Base-by-base conservation (phyloP, 2,888 invertebrate species). In the Scaptodrosophila latifasciaeformis region DNA sequence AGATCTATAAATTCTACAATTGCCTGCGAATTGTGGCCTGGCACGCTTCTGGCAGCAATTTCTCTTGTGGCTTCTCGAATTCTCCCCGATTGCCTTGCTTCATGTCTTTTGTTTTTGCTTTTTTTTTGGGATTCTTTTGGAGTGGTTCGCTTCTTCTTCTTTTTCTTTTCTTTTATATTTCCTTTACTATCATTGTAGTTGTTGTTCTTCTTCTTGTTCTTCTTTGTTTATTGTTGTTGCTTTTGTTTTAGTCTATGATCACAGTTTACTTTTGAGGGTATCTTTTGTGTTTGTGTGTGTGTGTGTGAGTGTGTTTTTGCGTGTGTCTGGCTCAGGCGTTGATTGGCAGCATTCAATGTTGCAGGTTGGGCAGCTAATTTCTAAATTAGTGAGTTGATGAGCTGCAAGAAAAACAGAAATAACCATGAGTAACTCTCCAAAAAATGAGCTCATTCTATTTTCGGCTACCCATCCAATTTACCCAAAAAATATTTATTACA, bases 221-320 rank as follows among this genome's bases (percentile, higher is more conserved):
- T 40, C n/a, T 21, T 12, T 39, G 10, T 18, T 19, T 56, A 66
- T 72, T 64, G 59, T 52, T 53, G 49, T 42, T 54, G 43, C 27
- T 50, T 51, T 58, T 62, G 48, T 61, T 65, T 61, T 70, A 66
- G 66, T 62, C 72, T 76, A 78, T 72, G 76, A 76, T 76, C 75
- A 76, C 75, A 76, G 75, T 72, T 66, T 70, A n/a, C n/a, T n/a
- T n/a, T 78, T 66, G 54, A 58, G 60, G 52, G 58, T 49, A 37
- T 24, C 49, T 48, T 54, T 35, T 17, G 30, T 50, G 15, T 39
- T 51, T 48, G 34, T 21, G n/a, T 34, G 24, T 49, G 21, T 47
- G 42, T 53, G 34, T 47, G 34, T 18, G 2, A 13, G 67, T 57
- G 58, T 53, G 40, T 45, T 15, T 13, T 40, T 50, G 49, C 55